Evolutionary conservation across 2,113 vertebrate genomes (phyloP), one percentile per base, ranked within the genome.

Genomic region (Melanostigma gelatinosum): DNA sequence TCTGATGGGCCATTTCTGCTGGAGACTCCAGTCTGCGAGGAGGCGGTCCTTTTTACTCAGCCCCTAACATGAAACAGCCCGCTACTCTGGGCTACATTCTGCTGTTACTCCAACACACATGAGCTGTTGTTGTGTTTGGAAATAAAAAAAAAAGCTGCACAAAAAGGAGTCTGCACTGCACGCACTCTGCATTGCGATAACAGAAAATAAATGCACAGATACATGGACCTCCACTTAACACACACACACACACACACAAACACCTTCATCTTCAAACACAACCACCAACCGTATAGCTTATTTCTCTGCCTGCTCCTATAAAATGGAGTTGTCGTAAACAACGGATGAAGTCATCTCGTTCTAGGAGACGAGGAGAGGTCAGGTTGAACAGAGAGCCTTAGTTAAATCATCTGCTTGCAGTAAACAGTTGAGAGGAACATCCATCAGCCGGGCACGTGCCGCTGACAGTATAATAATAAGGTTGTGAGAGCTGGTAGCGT

Each of bases 401-500:
- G 90, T 91, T 93, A 94, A 94, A 94, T 93, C 93, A 93, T 90
- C 84, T 86, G 85, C 87, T 89, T 85, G 90, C 86, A 89, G 89
- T 94, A 94, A 94, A 93, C 91, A 93, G 93, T 89, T 85, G 86
- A 86, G 88, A 79, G 92, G 92, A 89, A 90, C 91, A 94, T 94
- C 92, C 91, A 94, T 93, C 93, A 93, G 91, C 76, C 77, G 20
- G 88, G 85, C 93, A 92, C 89, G 91, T 92, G 93, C 79, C 67
- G 61, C 91, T 94, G 93, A 94, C 93, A 94, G 91, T 89, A 91
- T 91, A 94, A 94, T 94, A 93, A 93, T 91, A 93, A 91, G 90
- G 88, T 87, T 83, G 91, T 70, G 64, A 80, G 85, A 84, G 87
- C 80, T 46, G 77, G 80, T 34, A 87, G 92, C 90, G 92, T 93